Base-by-base conservation (phyloP, 2,113 vertebrate genomes). In the Ivindomyrus marchei region DNA sequence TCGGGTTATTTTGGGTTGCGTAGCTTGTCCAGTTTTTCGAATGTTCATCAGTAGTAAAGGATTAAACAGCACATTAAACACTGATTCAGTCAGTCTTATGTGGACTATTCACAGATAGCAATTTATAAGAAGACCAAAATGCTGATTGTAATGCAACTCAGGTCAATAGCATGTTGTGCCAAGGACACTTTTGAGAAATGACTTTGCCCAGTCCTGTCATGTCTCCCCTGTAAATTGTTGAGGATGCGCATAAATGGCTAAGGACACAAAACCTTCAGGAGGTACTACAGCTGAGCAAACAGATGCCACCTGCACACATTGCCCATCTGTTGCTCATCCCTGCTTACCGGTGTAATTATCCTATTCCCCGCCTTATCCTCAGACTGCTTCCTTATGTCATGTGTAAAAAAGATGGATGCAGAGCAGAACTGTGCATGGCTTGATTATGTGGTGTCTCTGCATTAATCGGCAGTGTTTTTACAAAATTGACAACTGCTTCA, bases 261-360 rank as follows among this genome's bases (percentile, higher is more conserved):
- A 85, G 39, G 83, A 85, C 80, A 77, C 74, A 7, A 80, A 80
- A 80, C 36, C 74, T 80, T 85, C 83, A 85, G 83, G 83, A 85
- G 45, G 83, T 85, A 11, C 45, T 46, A 85, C 83, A 85, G 83
- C 83, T 47, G 83, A 47, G 83, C 21, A 85, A 85, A 85, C 83
- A 85, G 42, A 46, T 85, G 83, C 24, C 42, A 46, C 83, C 83
- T 47, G 83, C 83, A 24, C 83, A 85, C 83, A n/a, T 46, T 21
- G 10, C 83, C 83, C 45, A 85, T 85, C 83, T 85, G 83, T 85
- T 47, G 39, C 83, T 85, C 42, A 85, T 47, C 83, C 21, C 83
- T 85, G 83, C 39, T 85, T 45, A 24, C 42, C 11, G 36, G 77
- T 24, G 42, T 39, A 83, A 45, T 83, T 83, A 83, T 39, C 39